Evolutionary conservation across 2,113 vertebrate species (phyloP), one percentile per base, ranked within the genome.

Genomic region (Scolopax mira): DNA sequence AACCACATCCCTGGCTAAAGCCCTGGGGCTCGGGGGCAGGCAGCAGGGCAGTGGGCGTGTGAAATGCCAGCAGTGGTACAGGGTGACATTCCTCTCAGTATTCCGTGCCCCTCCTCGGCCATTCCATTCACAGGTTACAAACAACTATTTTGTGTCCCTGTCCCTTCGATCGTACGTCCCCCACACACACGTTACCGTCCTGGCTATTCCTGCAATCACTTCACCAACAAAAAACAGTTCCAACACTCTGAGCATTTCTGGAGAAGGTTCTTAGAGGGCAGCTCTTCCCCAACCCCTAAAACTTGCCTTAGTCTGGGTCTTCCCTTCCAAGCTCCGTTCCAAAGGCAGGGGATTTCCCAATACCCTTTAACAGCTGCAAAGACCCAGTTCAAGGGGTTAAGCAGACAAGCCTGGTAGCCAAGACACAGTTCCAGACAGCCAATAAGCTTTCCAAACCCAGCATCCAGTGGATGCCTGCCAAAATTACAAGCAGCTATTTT

Each of bases 141-240:
- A 61, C 14, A 44, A 62, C 39, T 14, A 12, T 6, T 78, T 62
- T 41, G 33, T 37, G 52, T 13, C 7, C 12, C 5, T 28, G 23
- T 7, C 42, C 28, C 23, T 2, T 4, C 7, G 18, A 13, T 3
- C 19, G 8, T 7, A 21, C 14, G 5, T n/a, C 13, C 10, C 2
- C 2, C 18, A 30, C n/a, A 11, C 42, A 0, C 0, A 33, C 28
- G 48, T 21, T n/a, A 18, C 0, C 8, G 30, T 42, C 58, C 57
- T 33, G 33, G 12, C 19, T 82, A 52, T 31, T 65, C n/a, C 35
- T 25, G 9, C 54, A 46, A 24, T 5, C 41, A 44, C 37, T 79
- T 6, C 1, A 72, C 17, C 28, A 55, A 37, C 8, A 35, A 23
- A 35, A 23, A 79, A 69, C 11, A 14, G 37, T 18, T 22, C 21